Percentiles rank a stretch among this genome's conserved stretches.
These are phyloP conservation scores for Spisula solida DNA, from an alignment of 2,888 invertebrate species.

Conservation along the genomic window DNA sequence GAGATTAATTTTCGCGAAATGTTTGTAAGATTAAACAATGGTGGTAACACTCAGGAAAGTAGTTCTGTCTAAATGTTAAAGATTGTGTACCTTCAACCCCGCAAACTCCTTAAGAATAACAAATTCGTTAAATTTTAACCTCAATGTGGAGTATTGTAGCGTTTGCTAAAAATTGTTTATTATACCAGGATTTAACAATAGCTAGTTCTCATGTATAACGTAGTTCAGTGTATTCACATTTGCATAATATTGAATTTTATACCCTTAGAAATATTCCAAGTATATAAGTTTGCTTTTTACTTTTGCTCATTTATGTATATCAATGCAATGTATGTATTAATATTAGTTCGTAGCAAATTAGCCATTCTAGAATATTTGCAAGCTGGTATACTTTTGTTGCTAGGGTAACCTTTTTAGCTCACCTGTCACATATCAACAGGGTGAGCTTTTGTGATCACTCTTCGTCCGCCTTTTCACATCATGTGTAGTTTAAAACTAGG, in stretches of 20 bases:
- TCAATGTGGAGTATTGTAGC: neutral
- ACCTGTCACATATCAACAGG: too few relatives aligned
- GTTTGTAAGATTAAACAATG: too few relatives aligned
- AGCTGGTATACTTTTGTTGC: neutral
- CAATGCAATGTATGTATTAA: neutral
- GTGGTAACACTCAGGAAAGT: too few relatives aligned
- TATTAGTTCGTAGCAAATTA: neutral
- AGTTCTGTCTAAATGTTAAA: too few relatives aligned
- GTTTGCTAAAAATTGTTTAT: neutral
- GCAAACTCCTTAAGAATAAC: too few relatives aligned
- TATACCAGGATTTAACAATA: neutral
- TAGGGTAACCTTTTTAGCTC: neutral
- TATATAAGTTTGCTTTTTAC: neutral
- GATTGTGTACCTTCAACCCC: too few relatives aligned
- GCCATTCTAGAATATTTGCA: neutral
- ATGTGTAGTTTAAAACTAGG: too few relatives aligned
- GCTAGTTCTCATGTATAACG: too few relatives aligned
- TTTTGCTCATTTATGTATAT: constrained; percentile 13
- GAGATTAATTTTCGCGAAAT: too few relatives aligned
- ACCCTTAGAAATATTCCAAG: neutral
- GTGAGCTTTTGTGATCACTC: too few relatives aligned
- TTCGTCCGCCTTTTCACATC: too few relatives aligned
- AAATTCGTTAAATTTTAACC: too few relatives aligned
- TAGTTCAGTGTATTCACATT: neutral
- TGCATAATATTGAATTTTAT: neutral